A percentile compares a stretch with the other conserved stretches of the same genome.
Conservation (phyloP, 2,888 invertebrate species). For the Dilophus febrilis region DNA sequence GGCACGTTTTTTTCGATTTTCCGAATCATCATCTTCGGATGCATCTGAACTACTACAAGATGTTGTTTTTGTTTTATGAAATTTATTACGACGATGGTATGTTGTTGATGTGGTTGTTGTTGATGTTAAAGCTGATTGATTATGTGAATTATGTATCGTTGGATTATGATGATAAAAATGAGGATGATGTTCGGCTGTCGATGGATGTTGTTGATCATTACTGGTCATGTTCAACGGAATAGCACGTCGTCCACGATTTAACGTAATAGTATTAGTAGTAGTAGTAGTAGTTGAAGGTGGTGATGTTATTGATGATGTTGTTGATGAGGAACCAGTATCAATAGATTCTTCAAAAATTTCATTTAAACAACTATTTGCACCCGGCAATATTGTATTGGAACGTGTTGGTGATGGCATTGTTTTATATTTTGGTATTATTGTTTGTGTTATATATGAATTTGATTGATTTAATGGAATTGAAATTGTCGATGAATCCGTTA, state of each 20-base stretch:
- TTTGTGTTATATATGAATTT: constrained; percentile 18
- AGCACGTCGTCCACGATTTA: no score
- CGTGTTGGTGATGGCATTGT: constrained; percentile 40
- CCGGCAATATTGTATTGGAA: constrained; percentile 19
- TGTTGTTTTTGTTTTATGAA: constrained; percentile 58
- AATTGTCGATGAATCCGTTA: constrained; percentile 37
- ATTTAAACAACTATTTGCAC: constrained; percentile 34
- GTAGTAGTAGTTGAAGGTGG: constrained; percentile 18
- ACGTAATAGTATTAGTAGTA: constrained; percentile 9
- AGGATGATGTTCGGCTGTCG: constrained; percentile 11
- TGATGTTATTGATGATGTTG: constrained; percentile 14
- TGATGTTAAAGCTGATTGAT: constrained; percentile 14
- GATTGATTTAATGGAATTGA: constrained; percentile 30
- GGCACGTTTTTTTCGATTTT: constrained; percentile 62
- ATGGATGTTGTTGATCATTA: constrained; percentile 3
- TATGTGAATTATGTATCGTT: constrained; percentile 17
- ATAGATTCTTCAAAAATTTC: constrained; percentile 49
- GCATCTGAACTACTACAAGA: constrained; percentile 91
- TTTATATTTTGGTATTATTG: constrained; percentile 33
- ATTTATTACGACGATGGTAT: constrained; percentile 45
- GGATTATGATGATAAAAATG: constrained; percentile 13
- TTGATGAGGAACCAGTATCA: constrained; percentile 22
- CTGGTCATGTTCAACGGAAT: no score
- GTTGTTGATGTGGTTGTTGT: constrained; percentile 21
- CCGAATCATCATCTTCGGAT: constrained; percentile 69